Evolutionary conservation across 2,797 vertebrate species (phyloP), one percentile per base, ranked within the genome.

Genomic region (Lateolabrax maculatus): DNA sequence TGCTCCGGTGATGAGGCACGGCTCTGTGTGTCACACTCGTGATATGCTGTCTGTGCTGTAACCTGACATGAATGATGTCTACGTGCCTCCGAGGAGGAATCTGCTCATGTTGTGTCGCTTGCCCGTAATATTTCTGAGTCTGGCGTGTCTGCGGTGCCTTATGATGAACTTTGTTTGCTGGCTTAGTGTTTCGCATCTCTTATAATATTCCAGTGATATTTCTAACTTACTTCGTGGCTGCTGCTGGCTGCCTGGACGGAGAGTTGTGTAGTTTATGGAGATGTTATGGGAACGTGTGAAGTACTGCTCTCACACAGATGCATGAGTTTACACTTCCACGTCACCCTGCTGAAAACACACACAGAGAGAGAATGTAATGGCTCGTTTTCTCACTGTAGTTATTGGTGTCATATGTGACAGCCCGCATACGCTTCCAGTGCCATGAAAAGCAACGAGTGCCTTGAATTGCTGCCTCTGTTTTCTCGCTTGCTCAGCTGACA

Each of bases 401-500:
- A 4, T 44, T 34, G n/a, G 16, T 66, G 46, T 25, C 51, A 55
- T 29, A 6, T 69, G 31, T 65, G 53, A 46, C 60, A 69, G 49
- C 51, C 6, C 23, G 43, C 52, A 51, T 60, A 23, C 44, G 63
- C 72, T 27, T 64, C 60, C 74, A 3, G 0, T 36, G 31, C 27
- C 23, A 63, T 15, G n/a, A 27, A 66, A 48, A 41, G 57, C 57
- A 51, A 4, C 0, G 71, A 65, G 46, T 70, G 56, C 27, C n/a
- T 53, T 68, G 13, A 63, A 23, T 49, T 61, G 70, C 63, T 75
- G 64, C 71, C 37, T 81, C 63, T 39, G 2, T 63, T 76, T n/a
- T 66, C 61, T 69, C 18, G 19, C 70, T 80, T 74, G 43, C 79
- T 82, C 84, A 79, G 72, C 69, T 85, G 80, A 75, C 65, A 70